A percentile compares a stretch with the other conserved stretches of the same genome.
Evolutionary conservation across 2,113 vertebrate genomes (phyloP).

Genomic region (Aldabrachelys gigantea): DNA sequence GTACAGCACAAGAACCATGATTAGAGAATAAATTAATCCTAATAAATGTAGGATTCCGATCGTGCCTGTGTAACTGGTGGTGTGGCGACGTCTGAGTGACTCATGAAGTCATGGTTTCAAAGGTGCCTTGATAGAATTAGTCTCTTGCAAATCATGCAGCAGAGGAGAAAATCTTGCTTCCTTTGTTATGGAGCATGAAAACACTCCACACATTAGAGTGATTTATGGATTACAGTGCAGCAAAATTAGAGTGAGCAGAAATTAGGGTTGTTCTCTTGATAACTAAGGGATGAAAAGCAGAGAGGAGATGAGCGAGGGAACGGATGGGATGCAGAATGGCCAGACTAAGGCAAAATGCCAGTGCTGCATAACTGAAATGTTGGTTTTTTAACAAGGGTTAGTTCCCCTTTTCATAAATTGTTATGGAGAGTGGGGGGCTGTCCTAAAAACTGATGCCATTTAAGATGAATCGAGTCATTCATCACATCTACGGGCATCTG

Average conservation of each 20-base stretch:
- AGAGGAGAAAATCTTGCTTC: constrained; percentile 36
- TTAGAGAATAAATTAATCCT: constrained; percentile 69
- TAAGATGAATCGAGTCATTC: constrained; percentile 53
- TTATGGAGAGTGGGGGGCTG: neutral
- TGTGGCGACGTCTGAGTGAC: constrained; percentile 44
- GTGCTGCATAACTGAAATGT: neutral
- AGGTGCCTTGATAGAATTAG: constrained; percentile 65
- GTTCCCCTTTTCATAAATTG: neutral
- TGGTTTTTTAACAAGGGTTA: neutral
- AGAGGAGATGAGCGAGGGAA: constrained; percentile 29
- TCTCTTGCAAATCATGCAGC: constrained; percentile 59
- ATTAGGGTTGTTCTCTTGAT: constrained; percentile 28
- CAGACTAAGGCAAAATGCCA: constrained; percentile 22
- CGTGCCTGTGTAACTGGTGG: constrained; percentile 43
- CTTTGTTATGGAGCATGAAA: constrained; percentile 59
- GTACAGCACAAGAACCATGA: constrained; percentile 42
- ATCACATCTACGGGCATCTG: neutral
- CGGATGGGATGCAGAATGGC: constrained; percentile 40
- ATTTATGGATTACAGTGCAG: constrained; percentile 60
- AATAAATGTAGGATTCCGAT: constrained; percentile 60
- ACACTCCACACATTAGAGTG: neutral
- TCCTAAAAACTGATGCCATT: constrained; percentile 22
- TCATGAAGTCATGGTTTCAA: constrained; percentile 70
- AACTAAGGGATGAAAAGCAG: constrained; percentile 4
- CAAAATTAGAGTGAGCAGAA: constrained; percentile 6